Evolutionary conservation across 2,113 vertebrate genomes (phyloP), one percentile per base, ranked within the genome.

Genomic region (Scalopus aquaticus): DNA sequence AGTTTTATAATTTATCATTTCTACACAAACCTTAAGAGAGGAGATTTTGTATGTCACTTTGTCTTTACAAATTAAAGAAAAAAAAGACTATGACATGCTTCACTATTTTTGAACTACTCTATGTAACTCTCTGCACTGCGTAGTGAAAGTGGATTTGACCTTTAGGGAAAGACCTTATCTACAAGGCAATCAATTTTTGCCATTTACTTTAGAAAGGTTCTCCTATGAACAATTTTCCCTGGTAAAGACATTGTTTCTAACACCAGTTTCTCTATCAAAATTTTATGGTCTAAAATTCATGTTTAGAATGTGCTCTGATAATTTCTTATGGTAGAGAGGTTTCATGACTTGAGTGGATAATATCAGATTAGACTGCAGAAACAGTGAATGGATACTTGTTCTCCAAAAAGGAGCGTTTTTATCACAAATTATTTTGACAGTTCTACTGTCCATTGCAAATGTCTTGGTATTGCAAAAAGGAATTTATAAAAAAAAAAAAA

Each of bases 161-260:
- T 95, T 92, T 94, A 82, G 67, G 79, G 62, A 85, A 88, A 73
- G 87, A 42, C 56, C 51, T 88, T 89, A 83, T 87, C 32, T 76
- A n/a, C 9, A 73, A 78, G 49, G 84, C 60, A 69, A 65, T 85
- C 0, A 1, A 85, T 85, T 87, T 58, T 58, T 93, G 64, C 82
- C 44, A 64, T 87, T 88, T 90, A 62, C 77, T 76, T 90, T 72
- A 85, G 88, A 81, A 90, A 94, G 62, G 37, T 70, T 94, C 84
- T 46, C 46, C 76, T 64, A 32, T 84, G 86, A 72, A 88, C 85
- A 69, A 69, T 49, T 32, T 78, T 96, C 54, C 89, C 67, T 77
- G n/a, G 70, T 67, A 93, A 96, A 91, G 67, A 51, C 72, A 70
- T 88, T 78, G 95, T 79, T 96, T 92, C 39, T 81, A 92, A 90